Conservation (phyloP, 1,140 invertebrate species). For the Drosophila melanica region DNA sequence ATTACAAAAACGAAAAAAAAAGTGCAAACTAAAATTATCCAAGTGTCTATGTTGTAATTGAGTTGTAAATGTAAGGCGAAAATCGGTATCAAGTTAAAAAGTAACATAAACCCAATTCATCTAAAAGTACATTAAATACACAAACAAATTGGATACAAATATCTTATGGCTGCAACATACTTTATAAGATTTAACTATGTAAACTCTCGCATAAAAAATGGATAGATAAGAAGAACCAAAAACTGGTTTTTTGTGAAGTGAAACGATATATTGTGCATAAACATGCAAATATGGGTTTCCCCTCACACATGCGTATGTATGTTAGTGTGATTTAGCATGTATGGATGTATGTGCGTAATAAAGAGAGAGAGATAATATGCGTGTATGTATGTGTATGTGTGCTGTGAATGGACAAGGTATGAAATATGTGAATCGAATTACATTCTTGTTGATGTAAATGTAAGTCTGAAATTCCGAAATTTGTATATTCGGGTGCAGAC, state of each 20-base stretch:
- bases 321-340: constrained; percentile 17
- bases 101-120: constrained; percentile 38
- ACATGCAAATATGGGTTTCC: constrained; percentile 10
- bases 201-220: constrained; percentile 16
- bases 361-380: neutral
- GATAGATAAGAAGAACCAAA: constrained; percentile 9
- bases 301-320: constrained; percentile 15
- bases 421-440: constrained; percentile 30
- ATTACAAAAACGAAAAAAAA: constrained; percentile 21
- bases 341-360: constrained; percentile 26
- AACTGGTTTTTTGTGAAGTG: constrained; percentile 12
- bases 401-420: constrained; percentile 26
- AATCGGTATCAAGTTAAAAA: constrained; percentile 51
- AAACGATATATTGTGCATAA: neutral
- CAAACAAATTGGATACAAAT: constrained; percentile 37
- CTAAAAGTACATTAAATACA: constrained; percentile 46
- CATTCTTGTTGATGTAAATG: neutral
- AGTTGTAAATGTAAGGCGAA: constrained; percentile 40
- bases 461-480: constrained; percentile 28
- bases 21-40: constrained; percentile 17
- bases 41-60: constrained; percentile 29
- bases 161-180: constrained; percentile 26
- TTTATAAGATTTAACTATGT: constrained; percentile 24
- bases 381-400: constrained; percentile 17
- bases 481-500: constrained; percentile 1